Base-by-base conservation (phyloP, 2,113 vertebrate species). In the Cryptomyrus ogoouensis region DNA sequence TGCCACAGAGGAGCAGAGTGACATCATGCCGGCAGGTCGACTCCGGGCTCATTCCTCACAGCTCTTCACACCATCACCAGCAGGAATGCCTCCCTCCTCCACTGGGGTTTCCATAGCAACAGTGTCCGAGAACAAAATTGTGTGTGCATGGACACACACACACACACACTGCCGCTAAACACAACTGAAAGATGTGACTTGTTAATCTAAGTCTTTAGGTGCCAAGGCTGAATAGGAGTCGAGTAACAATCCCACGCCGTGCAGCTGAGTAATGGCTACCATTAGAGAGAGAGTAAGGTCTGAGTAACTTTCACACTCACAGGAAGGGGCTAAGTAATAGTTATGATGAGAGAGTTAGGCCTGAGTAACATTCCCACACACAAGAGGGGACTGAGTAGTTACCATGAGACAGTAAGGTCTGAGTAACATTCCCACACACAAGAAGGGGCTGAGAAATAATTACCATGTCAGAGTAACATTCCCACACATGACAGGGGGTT, bases 51-150 rank as follows among this genome's bases (percentile, higher is more conserved):
- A 39, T 80, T 80, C 74, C 74, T 80, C 56, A 49, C 27, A 27
- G 21, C 52, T 42, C 50, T 44, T 19, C 83, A 10, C 85, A 53
- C 84, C 87, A 80, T 58, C 58, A 52, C 83, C n/a, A 70, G 90
- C 89, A 94, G 92, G 93, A 94, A 93, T 89, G 92, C 94, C 93
- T 94, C 93, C 93, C 91, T 91, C 91, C 92, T 91, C 88, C 88
- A 92, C 93, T 66, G 91, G 92, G 89, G 95, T 96, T 95, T 93
- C 96, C 94, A 96, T 95, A 94, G 95, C 94, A 96, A 96, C 96
- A 93, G 93, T 91, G 91, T 19, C 89, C 91, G 74, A 47, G 88
- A 89, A 91, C 10, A 89, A 44, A n/a, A 35, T 89, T 44, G 35
- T 83, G 74, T 58, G 83, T 92, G 87, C 80, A 90, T 83, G 58